These are phyloP conservation scores for Tetanocera ferruginea DNA, from an alignment of 2,888 invertebrate species.

Conservation along the genomic window DNA sequence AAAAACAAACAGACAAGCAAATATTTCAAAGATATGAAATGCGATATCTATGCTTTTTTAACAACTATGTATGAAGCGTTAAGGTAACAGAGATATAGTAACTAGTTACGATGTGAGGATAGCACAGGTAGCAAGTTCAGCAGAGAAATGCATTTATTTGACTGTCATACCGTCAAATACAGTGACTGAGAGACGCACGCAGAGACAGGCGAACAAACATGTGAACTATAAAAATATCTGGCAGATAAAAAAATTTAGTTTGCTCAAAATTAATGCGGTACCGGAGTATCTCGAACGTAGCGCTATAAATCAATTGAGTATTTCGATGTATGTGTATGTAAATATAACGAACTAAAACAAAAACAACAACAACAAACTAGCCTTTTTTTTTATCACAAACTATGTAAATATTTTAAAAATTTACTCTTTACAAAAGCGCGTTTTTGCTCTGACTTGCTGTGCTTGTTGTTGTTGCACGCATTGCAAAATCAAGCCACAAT, in stretches of 20 bases:
- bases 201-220: background rate
- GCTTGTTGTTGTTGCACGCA: background rate
- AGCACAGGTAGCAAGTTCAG: background rate
- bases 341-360: background rate
- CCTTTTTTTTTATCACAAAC: background rate
- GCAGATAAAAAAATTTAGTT: background rate
- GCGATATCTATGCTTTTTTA: no score
- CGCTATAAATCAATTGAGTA: background rate
- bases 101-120: no score
- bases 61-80: no score
- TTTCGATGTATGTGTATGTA: background rate
- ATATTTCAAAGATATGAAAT: no score
- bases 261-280: background rate
- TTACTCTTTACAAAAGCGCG: background rate
- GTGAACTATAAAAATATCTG: background rate
- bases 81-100: no score
- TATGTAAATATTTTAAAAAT: constrained; percentile 21
- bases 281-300: background rate
- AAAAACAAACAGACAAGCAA: no score
- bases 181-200: background rate
- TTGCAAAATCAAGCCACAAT: constrained; percentile 21
- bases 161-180: background rate
- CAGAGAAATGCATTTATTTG: background rate
- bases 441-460: background rate
- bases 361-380: background rate